Evolutionary conservation across 2,797 vertebrate species (phyloP).

Genomic region (Enteromius paludinosus): DNA sequence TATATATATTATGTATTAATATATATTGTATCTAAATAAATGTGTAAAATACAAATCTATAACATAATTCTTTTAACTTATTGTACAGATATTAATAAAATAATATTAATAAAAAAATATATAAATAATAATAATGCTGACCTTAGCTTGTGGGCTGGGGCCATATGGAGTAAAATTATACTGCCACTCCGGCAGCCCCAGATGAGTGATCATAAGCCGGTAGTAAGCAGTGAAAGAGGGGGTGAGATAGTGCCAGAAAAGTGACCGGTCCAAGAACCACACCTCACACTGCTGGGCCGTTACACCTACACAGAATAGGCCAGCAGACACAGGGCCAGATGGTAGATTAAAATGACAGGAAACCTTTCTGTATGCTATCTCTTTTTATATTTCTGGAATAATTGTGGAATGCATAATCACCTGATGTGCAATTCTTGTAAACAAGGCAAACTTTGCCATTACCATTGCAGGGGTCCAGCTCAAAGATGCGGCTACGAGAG

Average conservation of each 20-base stretch:
- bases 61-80: background rate
- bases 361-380: background rate
- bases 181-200: constrained; percentile 97
- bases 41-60: background rate
- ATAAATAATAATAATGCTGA: constrained; percentile 56
- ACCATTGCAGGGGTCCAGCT: constrained; percentile 90
- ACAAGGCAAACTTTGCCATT: constrained; percentile 95
- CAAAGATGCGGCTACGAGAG: constrained; percentile 88
- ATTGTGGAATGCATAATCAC: constrained; percentile 67
- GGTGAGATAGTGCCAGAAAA: constrained; percentile 95
- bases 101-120: no score
- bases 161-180: constrained; percentile 92
- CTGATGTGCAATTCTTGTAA: constrained; percentile 88
- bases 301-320: constrained; percentile 70
- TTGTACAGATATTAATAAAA: background rate
- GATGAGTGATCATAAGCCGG: constrained; percentile 92
- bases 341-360: background rate
- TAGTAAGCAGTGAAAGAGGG: constrained; percentile 93
- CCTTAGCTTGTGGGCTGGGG: constrained; percentile 93
- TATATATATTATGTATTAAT: background rate
- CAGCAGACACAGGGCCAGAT: constrained; percentile 3
- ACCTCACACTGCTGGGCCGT: constrained; percentile 85
- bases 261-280: constrained; percentile 94
- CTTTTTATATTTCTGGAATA: background rate
- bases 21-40: background rate